Percentiles rank a stretch among this genome's conserved stretches.
Evolutionary conservation across 2,888 invertebrate species (phyloP).

Genomic region (Melinaea marsaeus): DNA sequence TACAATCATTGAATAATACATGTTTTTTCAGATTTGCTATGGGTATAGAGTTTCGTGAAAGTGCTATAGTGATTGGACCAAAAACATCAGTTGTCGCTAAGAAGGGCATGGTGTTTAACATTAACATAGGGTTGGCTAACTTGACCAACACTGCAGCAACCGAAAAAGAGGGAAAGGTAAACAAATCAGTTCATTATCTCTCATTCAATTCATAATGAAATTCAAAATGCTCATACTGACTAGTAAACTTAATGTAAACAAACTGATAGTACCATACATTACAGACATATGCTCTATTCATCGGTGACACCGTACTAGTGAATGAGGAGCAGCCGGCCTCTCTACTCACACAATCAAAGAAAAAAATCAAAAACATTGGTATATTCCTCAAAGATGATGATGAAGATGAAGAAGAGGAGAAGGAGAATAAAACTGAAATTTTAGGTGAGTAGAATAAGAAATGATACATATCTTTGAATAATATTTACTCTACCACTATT

Average conservation of each 20-base stretch:
- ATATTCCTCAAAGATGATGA: conserved; percentile 96
- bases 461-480: too few relatives aligned
- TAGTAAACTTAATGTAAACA: not conserved
- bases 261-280: conserved; percentile 9
- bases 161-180: conserved; percentile 90
- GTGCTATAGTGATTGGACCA: conserved; percentile 92
- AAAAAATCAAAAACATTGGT: conserved; percentile 96
- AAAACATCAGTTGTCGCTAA: conserved; percentile 88
- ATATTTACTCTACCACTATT: too few relatives aligned
- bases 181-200: too few relatives aligned
- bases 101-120: conserved; percentile 98
- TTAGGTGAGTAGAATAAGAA: conserved; percentile 70
- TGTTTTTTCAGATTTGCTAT: conserved; percentile 86
- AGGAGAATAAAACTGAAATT: conserved; percentile 85
- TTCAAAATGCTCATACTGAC: too few relatives aligned
- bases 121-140: conserved; percentile 94
- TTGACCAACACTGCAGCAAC: conserved; percentile 88
- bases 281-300: conserved; percentile 90
- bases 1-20: not conserved
- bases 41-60: conserved; percentile 99
- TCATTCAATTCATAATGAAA: too few relatives aligned
- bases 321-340: conserved; percentile 92
- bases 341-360: conserved; percentile 93
- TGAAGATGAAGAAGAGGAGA: conserved; percentile 89
- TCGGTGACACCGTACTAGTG: conserved; percentile 98